Evolutionary conservation across 1,140 invertebrate genomes (phyloP).

Genomic region (Drosophila sproati): DNA sequence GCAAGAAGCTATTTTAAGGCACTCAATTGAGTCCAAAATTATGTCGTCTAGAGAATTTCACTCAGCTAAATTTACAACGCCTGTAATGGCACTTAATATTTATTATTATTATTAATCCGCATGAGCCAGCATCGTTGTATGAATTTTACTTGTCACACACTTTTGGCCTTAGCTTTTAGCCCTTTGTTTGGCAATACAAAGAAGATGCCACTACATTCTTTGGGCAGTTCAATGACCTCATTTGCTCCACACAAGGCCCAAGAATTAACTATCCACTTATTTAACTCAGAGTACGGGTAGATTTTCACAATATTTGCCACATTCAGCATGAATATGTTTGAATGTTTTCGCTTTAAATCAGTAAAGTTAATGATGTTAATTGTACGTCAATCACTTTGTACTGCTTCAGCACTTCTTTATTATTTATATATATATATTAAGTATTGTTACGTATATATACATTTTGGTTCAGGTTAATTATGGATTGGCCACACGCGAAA

Average conservation of each 20-base stretch:
- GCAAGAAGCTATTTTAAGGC: slow-evolving; percentile 47
- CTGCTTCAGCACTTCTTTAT: slow-evolving; percentile 13
- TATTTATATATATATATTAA: slow-evolving; percentile 25
- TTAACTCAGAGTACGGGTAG: too few species aligned
- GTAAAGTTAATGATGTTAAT: slow-evolving; percentile 33
- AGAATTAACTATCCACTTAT: too few species aligned
- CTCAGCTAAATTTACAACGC: slow-evolving; percentile 69
- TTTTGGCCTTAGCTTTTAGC: slow-evolving; percentile 15
- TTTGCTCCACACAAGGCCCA: too few species aligned
- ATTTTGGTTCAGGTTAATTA: slow-evolving; percentile 55
- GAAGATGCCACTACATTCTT: too few species aligned
- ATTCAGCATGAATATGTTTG: not conserved
- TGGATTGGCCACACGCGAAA: slow-evolving; percentile 48
- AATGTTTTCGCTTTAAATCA: slow-evolving; percentile 2
- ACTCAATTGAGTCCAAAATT: slow-evolving; percentile 77
- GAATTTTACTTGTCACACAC: not conserved
- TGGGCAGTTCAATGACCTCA: too few species aligned
- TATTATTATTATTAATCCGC: slow-evolving; percentile 82
- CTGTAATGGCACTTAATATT: slow-evolving; percentile 82
- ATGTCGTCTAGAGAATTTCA: slow-evolving; percentile 78
- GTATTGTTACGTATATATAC: not conserved
- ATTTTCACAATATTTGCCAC: slow-evolving; percentile 5
- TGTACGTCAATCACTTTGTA: slow-evolving; percentile 31
- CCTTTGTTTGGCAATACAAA: not conserved
- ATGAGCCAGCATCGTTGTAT: slow-evolving; percentile 43